Conservation (phyloP, 2,888 invertebrate species). For the Dryobotodes eremita region DNA sequence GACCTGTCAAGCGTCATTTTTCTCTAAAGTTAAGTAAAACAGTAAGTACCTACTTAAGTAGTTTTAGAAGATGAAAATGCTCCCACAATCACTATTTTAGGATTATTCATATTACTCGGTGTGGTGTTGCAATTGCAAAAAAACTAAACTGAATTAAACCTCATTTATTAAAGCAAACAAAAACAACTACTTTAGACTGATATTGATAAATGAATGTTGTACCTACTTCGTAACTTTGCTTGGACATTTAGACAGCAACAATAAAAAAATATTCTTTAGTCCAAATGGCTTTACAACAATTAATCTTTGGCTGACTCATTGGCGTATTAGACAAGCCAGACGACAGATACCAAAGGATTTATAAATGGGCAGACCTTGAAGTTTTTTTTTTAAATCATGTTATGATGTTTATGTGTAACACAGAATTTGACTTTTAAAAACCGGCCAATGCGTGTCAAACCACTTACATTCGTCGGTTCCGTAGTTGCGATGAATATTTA, state of each 20-base stretch:
- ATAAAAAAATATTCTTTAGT: constrained; percentile 40
- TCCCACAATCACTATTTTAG: not conserved
- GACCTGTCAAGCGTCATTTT: not conserved
- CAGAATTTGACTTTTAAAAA: not conserved
- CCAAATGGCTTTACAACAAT: constrained; percentile 49
- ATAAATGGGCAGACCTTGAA: constrained; percentile 26
- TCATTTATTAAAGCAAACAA: constrained; percentile 16
- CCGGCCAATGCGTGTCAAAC: no score
- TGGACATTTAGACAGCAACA: constrained; percentile 44
- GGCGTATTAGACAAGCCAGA: constrained; percentile 31
- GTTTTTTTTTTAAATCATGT: constrained; percentile 3
- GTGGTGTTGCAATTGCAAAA: not conserved
- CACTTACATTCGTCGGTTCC: no score
- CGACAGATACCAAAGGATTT: constrained; percentile 35
- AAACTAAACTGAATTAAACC: no score
- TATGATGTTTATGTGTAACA: not conserved
- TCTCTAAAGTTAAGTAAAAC: not conserved
- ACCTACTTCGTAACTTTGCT: constrained; percentile 17
- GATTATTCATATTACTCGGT: no score
- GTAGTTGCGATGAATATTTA: no score
- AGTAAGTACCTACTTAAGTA: not conserved
- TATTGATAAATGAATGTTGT: constrained; percentile 47
- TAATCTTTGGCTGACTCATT: constrained; percentile 56
- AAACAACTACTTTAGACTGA: constrained; percentile 27
- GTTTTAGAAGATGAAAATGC: not conserved